phyloP scores from a whole-genome alignment of 2,888 invertebrate genomes.

The Reticulitermes lucifugus region DNA sequence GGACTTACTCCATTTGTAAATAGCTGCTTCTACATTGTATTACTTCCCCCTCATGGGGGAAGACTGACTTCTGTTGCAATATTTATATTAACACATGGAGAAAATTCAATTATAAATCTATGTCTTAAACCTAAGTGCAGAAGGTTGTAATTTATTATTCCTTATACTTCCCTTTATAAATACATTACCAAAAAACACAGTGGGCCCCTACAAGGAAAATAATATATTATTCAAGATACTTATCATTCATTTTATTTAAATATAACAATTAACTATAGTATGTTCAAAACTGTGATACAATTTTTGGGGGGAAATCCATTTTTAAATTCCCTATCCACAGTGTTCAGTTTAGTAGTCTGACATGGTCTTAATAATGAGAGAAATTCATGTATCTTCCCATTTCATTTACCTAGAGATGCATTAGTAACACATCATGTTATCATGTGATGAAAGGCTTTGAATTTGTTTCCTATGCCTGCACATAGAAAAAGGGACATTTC shows the following conservation, averaged over 20 bases:
- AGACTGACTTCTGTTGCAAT: slow-evolving; percentile 26
- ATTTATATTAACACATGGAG: slow-evolving; percentile 36
- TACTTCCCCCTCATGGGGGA: not conserved
- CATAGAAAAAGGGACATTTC: slow-evolving; percentile 8
- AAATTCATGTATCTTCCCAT: not conserved
- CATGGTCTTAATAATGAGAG: slow-evolving; percentile 8
- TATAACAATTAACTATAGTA: slow-evolving; percentile 45
- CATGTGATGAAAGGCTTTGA: slow-evolving; percentile 7
- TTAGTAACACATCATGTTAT: slow-evolving; percentile 2
- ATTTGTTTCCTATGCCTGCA: slow-evolving; percentile 4
- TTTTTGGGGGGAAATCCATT: slow-evolving; percentile 36
- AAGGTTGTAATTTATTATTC: slow-evolving; percentile 44
- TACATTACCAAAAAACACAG: slow-evolving; percentile 47
- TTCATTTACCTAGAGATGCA: slow-evolving; percentile 17
- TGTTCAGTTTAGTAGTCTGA: not conserved
- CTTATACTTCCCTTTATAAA: slow-evolving; percentile 43
- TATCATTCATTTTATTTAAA: slow-evolving; percentile 39
- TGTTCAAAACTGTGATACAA: slow-evolving; percentile 40
- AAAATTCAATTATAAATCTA: slow-evolving; percentile 47
- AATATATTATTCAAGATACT: slow-evolving; percentile 43
- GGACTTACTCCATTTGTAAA: slow-evolving; percentile 1
- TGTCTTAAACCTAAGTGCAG: slow-evolving; percentile 51
- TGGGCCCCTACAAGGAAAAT: slow-evolving; percentile 50
- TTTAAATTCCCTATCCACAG: slow-evolving; percentile 38
- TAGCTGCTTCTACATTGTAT: not conserved